Evolutionary conservation across 1,140 invertebrate genomes (phyloP), one percentile per base, ranked within the genome.

Genomic region (Theocolax elegans): DNA sequence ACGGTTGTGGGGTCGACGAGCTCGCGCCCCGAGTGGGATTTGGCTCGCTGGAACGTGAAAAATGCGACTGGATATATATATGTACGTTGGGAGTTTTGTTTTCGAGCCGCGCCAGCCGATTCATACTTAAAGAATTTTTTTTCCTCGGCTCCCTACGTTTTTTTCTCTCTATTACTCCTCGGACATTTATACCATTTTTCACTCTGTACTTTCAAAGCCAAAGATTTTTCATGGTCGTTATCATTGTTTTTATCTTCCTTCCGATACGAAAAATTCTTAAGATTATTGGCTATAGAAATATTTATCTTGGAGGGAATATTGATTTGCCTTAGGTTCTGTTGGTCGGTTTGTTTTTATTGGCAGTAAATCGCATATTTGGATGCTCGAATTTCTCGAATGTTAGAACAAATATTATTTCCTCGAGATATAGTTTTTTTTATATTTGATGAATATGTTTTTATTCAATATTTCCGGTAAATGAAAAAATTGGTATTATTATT

Each of bases 91-190:
- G 15, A 27, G 64, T 48, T 58, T 67, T 56, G 53, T 67, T 67
- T 53, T 54, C 15, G 25, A 12, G 27, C 4, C 53, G 70, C 53
- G 66, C 68, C 17, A 54, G 69, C 67, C 49, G 67, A 63, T 64
- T 67, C 65, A 74, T 67, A 69, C 31, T 9, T n/a, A 42, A 62
- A 31, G 67, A 68, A 68, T 68, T 62, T 68, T 66, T 51, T 63
- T 58, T 58, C 35, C 17, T 49, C 15, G 7, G 19, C 23, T 21
- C 46, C 17, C 29, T 0, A 19, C 42, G 13, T 29, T 21, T 49
- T 63, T n/a, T n/a, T 44, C 42, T n/a, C 13, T 6, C n/a, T n/a
- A 58, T 17, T 44, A 3, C 42, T n/a, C n/a, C n/a, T 42, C 19
- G 38, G 25, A 10, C 42, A 25, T 42, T 38, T 19, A n/a, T 42